Base-by-base conservation (phyloP, 1,140 invertebrate genomes). In the Heliconius melpomene region DNA sequence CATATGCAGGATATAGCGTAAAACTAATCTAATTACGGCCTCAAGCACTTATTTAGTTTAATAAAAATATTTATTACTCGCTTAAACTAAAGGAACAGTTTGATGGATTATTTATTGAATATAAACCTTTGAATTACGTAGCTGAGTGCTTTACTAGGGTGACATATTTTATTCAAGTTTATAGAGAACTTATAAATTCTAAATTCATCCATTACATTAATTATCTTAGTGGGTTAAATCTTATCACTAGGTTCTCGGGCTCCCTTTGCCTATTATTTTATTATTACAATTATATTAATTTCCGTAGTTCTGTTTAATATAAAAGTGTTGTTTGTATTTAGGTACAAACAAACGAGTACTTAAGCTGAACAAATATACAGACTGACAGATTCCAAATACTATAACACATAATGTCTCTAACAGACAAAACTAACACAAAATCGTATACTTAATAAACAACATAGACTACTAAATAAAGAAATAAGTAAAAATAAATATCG, bases 101-200 rank as follows among this genome's bases (percentile, higher is more conserved):
- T 66, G 60, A 66, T 66, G 23, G 60, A 66, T 26, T 29, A 66
- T 66, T 66, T 66, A 66, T 66, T 66, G 26, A 66, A 66, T 66
- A 16, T 66, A 66, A 66, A 66, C 60, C 60, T 66, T 66, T 66
- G 23, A 66, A 66, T 66, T 66, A 66, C 60, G 60, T n/a, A 29
- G 60, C 60, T 29, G 60, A 66, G 60, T 66, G 60, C 29, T 29
- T 29, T 29, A 29, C 29, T 29, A 29, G 29, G 71, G 71, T 72
- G 23, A 72, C 71, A 72, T 72, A 72, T 36, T 26, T n/a, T 32
- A 72, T 29, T 23, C 20, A 18, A 20, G 11, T 36, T 36, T 20
- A 8, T 38, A 72, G 16, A 52, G 16, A 52, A 52, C 18, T 52
- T 52, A 20, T 52, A 20, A 52, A 52, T 52, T 52, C 20, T 57